Evolutionary conservation across 2,113 vertebrate genomes (phyloP), one percentile per base, ranked within the genome.

Genomic region (Microcebus lehilahytsara): DNA sequence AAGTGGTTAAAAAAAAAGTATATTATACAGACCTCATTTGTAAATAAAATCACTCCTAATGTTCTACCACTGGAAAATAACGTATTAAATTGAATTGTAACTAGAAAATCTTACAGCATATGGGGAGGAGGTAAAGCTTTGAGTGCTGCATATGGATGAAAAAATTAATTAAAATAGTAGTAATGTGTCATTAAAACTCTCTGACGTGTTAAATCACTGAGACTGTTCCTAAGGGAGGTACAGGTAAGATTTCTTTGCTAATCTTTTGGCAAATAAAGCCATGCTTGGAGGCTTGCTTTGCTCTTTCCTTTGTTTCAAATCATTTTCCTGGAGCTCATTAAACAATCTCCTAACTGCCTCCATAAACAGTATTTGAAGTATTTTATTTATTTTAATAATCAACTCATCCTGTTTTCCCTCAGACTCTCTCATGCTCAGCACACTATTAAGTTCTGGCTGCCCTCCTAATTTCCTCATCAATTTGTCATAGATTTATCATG

Each of bases 131-230:
- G 84, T 25, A 96, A 96, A 92, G 2, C 19, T 95, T 95, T 97
- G 72, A 67, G 30, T 89, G 1, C 32, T 97, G 53, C 66, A 91
- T 96, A 87, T 94, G 91, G 62, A 95, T 98, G 93, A 80, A 97
- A 96, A 96, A 71, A 86, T 74, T 97, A 97, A 97, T 98, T 97
- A 96, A 98, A 97, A 93, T 23, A 37, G 40, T 80, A 96, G 9
- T 66, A 95, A 85, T 95, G 86, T 66, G 94, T 80, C 84, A 96
- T 89, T 94, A 97, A 98, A 98, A 85, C 66, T 69, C 64, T 95
- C 62, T 83, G 83, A 91, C 51, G 74, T 95, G 69, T 67, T 96
- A 94, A 97, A 97, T 95, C 27, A 85, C 8, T 62, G 80, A 93
- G n/a, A 56, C n/a, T 32, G 9, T 56, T 89, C 71, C 13, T 20